These are phyloP conservation scores for Falcunculus frontatus DNA, from an alignment of 2,113 vertebrate genomes.

Conservation along the genomic window DNA sequence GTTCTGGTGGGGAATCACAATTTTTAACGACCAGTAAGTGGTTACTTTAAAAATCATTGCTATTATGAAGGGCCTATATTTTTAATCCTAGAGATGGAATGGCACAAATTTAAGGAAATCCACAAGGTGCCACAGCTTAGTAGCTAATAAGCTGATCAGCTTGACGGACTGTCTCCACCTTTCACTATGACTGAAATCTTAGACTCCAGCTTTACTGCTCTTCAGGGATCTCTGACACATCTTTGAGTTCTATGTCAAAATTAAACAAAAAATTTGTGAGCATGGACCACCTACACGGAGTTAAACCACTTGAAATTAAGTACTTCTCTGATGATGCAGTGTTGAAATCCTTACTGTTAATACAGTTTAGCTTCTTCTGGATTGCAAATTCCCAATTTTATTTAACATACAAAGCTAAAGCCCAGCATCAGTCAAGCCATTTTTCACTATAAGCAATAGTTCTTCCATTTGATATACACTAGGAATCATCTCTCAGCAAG, in stretches of 20 bases:
- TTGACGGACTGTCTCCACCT: background rate
- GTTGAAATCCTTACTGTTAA: slow-evolving; percentile 20
- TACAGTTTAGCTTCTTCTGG: slow-evolving; percentile 30
- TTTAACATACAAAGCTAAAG: background rate
- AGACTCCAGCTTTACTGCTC: background rate
- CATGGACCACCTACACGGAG: slow-evolving; percentile 25
- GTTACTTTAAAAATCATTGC: background rate
- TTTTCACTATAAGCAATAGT: slow-evolving; percentile 35
- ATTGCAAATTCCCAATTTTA: background rate
- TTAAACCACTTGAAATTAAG: slow-evolving; percentile 27
- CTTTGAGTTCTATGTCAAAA: slow-evolving; percentile 1
- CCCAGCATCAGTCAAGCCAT: slow-evolving; percentile 17
- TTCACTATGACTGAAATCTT: background rate
- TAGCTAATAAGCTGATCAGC: background rate
- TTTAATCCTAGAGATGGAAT: background rate
- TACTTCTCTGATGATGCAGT: background rate
- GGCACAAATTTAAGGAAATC: background rate
- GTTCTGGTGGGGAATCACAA: background rate
- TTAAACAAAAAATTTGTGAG: slow-evolving; percentile 15
- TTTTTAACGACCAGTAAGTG: background rate
- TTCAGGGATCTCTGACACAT: background rate
- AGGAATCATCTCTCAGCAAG: background rate
- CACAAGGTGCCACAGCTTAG: background rate
- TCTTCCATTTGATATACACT: slow-evolving; percentile 28
- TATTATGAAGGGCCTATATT: background rate